Evolutionary conservation across 1,140 invertebrate genomes (phyloP).

Genomic region (Drosophila santomea): DNA sequence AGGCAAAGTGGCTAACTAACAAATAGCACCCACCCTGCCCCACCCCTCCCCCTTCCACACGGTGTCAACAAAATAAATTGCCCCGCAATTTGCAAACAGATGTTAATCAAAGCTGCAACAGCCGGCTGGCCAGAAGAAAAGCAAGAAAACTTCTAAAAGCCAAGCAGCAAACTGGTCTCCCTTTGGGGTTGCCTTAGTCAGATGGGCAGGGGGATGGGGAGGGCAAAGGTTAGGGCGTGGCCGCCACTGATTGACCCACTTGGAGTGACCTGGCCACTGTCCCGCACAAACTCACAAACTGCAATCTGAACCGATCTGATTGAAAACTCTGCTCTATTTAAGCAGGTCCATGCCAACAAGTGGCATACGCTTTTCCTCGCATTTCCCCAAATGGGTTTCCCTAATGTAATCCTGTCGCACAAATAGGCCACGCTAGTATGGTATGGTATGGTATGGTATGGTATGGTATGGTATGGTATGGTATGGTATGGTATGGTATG

Average conservation of each 20-base stretch:
- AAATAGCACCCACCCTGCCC: background rate
- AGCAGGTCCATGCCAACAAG: too few species aligned
- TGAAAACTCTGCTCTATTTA: too few species aligned
- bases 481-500: too few species aligned
- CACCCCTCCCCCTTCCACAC: background rate
- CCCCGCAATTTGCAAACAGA: constrained; percentile 47
- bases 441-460: too few species aligned
- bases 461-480: too few species aligned
- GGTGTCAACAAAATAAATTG: constrained; percentile 48
- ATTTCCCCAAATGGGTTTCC: too few species aligned
- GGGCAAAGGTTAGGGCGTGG: constrained; percentile 37
- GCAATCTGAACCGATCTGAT: too few species aligned
- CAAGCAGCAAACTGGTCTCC: background rate
- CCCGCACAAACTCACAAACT: background rate
- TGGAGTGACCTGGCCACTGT: background rate
- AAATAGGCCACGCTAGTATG: too few species aligned
- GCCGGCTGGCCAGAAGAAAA: background rate
- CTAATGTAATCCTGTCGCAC: too few species aligned
- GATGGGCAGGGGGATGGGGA: too few species aligned
- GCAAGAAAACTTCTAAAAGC: constrained; percentile 18
- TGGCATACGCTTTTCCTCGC: too few species aligned
- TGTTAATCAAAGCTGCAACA: constrained; percentile 40
- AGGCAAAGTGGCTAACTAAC: constrained; percentile 16
- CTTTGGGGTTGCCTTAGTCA: too few species aligned
- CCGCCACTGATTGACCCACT: constrained; percentile 34